Evolutionary conservation across 2,797 vertebrate genomes (phyloP), one percentile per base, ranked within the genome.

Genomic region (Acanthurus leucopareius): DNA sequence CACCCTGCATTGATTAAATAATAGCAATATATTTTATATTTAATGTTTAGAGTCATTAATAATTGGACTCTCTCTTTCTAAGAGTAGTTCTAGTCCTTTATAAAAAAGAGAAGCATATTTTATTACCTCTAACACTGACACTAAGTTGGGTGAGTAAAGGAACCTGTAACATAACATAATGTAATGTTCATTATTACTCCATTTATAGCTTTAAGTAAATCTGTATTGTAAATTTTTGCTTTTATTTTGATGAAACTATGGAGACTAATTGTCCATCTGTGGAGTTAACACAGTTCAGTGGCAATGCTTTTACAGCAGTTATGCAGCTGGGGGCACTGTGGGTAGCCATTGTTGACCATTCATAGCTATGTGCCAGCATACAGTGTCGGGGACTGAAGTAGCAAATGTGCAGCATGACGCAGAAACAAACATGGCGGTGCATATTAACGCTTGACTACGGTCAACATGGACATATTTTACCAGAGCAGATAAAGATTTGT

Each of bases 1-100:
- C n/a, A 49, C 56, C 52, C 25, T 15, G n/a, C 20, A 45, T 19
- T 56, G 40, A 52, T 44, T 49, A 65, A 63, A 45, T 22, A 58
- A 62, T 42, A 60, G n/a, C 51, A 62, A 40, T 22, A 2, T 19
- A 20, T 70, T 15, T 73, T 1, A 49, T n/a, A 5, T 17, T 20
- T 9, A 32, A 49, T n/a, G 3, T 17, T 20, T 9, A 32, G 61
- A 62, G 14, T 20, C 32, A 35, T 38, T 69, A 13, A 49, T 40
- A 13, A 42, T 35, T 10, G 14, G 5, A 57, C 22, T 48, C 48
- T n/a, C 4, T 6, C 22, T 3, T 59, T 49, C 63, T 14, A 54
- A 16, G 48, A 20, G 48, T 16, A 66, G 28, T 19, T 20, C 42
- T 11, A 7, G 22, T 4, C 58, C 0, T 15, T 52, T 20, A 44